phyloP scores from a whole-genome alignment of 2,113 vertebrate genomes.

The Lagopus muta region DNA sequence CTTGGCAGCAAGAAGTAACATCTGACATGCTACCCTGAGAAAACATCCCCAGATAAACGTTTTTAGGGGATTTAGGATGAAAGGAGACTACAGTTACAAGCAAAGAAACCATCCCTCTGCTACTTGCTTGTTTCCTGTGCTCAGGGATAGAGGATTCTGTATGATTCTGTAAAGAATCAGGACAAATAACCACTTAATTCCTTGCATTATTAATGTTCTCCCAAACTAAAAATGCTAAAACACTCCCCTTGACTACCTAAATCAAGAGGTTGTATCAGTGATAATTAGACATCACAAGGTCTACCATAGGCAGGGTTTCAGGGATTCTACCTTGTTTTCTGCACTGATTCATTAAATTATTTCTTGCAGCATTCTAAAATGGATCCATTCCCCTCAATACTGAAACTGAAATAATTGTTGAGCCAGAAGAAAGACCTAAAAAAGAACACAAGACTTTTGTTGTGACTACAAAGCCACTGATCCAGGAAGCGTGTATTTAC shows the following conservation, averaged over 20 bases:
- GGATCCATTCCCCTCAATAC: neutral
- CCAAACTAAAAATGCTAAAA: neutral
- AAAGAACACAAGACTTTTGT: neutral
- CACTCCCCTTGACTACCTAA: neutral
- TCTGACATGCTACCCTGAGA: neutral
- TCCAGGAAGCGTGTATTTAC: neutral
- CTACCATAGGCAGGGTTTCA: neutral
- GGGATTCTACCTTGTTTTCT: neutral
- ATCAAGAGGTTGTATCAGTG: neutral
- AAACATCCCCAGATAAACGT: neutral
- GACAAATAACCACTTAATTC: neutral
- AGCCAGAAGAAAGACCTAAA: neutral
- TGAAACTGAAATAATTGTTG: neutral
- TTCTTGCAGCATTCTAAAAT: neutral
- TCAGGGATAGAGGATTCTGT: neutral
- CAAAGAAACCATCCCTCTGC: neutral
- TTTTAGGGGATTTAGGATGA: neutral
- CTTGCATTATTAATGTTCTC: neutral
- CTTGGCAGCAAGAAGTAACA: neutral
- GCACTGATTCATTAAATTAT: neutral
- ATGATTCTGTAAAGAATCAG: neutral
- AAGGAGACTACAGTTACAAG: neutral
- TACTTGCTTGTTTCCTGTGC: neutral
- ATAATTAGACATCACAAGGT: neutral
- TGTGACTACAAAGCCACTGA: neutral